Conservation (phyloP, 2,797 vertebrate species). For the Caiman crocodilus region DNA sequence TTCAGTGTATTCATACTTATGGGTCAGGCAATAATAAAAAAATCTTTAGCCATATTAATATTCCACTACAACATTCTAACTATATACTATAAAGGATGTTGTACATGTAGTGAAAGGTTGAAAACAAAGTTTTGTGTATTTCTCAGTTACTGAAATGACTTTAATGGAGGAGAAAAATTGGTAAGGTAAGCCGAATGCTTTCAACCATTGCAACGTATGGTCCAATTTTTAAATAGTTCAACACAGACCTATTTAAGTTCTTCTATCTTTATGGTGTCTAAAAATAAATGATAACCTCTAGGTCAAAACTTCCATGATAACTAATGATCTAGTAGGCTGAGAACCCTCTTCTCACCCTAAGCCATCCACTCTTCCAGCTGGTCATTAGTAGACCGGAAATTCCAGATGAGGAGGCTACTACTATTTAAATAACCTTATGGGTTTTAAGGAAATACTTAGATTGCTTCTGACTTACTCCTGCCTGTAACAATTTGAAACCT, state of each 20-base stretch:
- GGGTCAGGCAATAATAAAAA: background rate
- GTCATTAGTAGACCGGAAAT: slow-evolving; percentile 58
- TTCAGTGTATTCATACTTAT: accelerated
- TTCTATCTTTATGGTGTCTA: background rate
- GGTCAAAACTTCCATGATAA: slow-evolving; percentile 43
- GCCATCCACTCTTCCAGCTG: slow-evolving; percentile 33
- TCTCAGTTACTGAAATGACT: slow-evolving; percentile 9
- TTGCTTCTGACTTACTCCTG: slow-evolving; percentile 6
- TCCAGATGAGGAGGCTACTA: slow-evolving; percentile 45
- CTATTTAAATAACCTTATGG: slow-evolving; percentile 40
- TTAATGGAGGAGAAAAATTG: background rate
- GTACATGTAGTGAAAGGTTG: background rate
- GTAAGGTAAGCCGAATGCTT: background rate
- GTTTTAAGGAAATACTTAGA: background rate
- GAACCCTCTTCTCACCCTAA: background rate
- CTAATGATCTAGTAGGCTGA: slow-evolving; percentile 59
- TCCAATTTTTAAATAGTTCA: background rate
- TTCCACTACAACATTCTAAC: background rate
- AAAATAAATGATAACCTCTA: background rate
- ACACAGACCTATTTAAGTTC: background rate
- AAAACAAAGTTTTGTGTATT: background rate
- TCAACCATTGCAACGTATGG: background rate
- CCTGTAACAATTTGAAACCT: background rate
- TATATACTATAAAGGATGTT: background rate
- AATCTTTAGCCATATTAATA: background rate